A percentile compares a stretch with the other conserved stretches of the same genome.
Evolutionary conservation across 37 sponge, comb jelly and placozoan genomes (phyloP).

Genomic region (Hexactinellida sp.): DNA sequence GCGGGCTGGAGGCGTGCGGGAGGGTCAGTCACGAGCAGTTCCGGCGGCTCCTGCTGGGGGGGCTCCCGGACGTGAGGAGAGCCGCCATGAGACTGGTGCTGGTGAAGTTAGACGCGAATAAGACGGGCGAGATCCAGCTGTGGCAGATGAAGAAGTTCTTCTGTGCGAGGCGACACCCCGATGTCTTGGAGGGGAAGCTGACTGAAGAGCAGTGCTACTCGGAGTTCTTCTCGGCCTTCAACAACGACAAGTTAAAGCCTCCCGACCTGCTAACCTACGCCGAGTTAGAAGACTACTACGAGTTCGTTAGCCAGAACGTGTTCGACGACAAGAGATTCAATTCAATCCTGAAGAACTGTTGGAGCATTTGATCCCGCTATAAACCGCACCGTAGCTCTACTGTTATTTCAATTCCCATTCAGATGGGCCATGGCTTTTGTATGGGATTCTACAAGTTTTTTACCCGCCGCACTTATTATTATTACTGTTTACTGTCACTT

Average conservation of each 20-base stretch:
- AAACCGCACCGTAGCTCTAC: not conserved
- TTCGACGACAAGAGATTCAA: not conserved
- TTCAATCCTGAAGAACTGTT: not conserved
- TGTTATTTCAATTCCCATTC: not conserved
- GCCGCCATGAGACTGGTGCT: not conserved
- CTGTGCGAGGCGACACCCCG: not conserved
- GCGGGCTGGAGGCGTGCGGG: not conserved
- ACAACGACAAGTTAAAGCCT: not conserved
- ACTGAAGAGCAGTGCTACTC: not conserved
- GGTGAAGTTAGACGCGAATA: not conserved
- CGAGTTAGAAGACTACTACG: conserved; percentile 4
- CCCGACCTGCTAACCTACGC: not conserved
- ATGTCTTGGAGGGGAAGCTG: not conserved
- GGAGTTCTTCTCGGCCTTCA: not conserved
- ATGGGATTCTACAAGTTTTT: not conserved
- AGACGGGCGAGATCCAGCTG: not conserved
- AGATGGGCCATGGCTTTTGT: not conserved
- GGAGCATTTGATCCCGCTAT: not conserved
- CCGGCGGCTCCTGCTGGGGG: not conserved
- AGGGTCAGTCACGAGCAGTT: conserved; percentile 9
- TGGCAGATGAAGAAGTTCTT: conserved; percentile 17
- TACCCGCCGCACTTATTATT: not conserved
- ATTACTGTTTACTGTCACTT: not conserved
- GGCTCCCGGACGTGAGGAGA: not conserved
- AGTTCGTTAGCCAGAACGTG: not conserved